These are phyloP conservation scores for Rachycentron canadum DNA, from an alignment of 2,797 vertebrate species.

Conservation along the genomic window DNA sequence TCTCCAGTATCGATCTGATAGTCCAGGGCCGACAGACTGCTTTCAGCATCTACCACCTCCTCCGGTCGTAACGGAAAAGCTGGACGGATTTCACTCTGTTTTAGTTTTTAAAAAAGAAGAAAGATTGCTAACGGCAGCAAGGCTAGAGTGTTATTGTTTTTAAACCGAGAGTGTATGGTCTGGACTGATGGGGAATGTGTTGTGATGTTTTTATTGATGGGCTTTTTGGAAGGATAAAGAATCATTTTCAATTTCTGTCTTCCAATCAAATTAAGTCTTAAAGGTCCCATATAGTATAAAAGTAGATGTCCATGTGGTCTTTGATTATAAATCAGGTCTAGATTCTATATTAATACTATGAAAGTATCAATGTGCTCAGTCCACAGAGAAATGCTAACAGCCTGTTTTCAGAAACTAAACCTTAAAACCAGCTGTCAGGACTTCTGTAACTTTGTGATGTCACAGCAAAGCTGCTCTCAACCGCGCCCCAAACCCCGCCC, in stretches of 20 bases:
- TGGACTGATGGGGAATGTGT: slow-evolving; percentile 25
- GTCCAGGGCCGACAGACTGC: slow-evolving; percentile 65
- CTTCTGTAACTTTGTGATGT: too few species aligned
- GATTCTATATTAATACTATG: too few species aligned
- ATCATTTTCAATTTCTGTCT: not conserved
- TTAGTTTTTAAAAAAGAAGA: slow-evolving; percentile 16
- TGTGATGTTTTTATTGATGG: slow-evolving; percentile 32
- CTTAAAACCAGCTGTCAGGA: too few species aligned
- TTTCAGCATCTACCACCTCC: slow-evolving; percentile 67
- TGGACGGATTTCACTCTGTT: slow-evolving; percentile 40
- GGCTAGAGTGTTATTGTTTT: slow-evolving; percentile 2
- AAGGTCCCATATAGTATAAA: too few species aligned
- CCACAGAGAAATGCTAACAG: too few species aligned
- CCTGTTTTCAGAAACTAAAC: too few species aligned
- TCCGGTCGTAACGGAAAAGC: slow-evolving; percentile 61
- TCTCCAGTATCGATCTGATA: slow-evolving; percentile 63
- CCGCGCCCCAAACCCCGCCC: too few species aligned
- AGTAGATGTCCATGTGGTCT: too few species aligned
- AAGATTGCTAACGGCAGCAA: slow-evolving; percentile 13
- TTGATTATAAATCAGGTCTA: too few species aligned
- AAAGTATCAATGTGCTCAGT: too few species aligned
- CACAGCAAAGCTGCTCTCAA: too few species aligned
- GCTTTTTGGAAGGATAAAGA: not conserved
- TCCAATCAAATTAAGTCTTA: not conserved
- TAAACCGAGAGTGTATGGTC: slow-evolving; percentile 7